Evolutionary conservation across 2,113 vertebrate genomes (phyloP).

Genomic region (Drymodes brunneopygia): DNA sequence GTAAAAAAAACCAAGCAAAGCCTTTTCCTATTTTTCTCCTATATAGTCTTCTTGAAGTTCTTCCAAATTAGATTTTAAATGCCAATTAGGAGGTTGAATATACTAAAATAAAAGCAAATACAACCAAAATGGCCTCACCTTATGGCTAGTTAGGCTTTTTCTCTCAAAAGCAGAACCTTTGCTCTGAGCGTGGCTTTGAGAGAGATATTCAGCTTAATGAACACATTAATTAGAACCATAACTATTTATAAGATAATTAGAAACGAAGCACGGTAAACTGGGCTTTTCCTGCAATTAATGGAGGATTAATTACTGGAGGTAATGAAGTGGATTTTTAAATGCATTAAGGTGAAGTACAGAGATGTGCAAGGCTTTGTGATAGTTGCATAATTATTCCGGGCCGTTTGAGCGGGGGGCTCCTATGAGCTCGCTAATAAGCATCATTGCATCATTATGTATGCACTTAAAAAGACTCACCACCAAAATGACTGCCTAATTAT

Average conservation of each 20-base stretch:
- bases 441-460: conserved; percentile 98
- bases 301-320: conserved; percentile 99
- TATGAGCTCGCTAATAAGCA: conserved; percentile 96
- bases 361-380: conserved; percentile 98
- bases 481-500: conserved; percentile 99
- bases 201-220: conserved; percentile 99
- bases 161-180: conserved; percentile 91
- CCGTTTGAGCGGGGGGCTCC: conserved; percentile 90
- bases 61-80: conserved; percentile 99
- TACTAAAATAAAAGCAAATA: conserved; percentile 99
- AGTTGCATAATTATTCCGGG: conserved; percentile 97
- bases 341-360: conserved; percentile 99
- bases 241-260: conserved; percentile 99
- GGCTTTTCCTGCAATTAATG: conserved; percentile 99
- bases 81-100: conserved; percentile 99
- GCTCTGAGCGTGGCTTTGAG: conserved; percentile 98
- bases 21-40: conserved; percentile 73
- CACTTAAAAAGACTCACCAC: conserved; percentile 99
- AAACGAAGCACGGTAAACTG: conserved; percentile 98
- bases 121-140: conserved; percentile 98
- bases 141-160: conserved; percentile 98
- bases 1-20: conserved; percentile 18
- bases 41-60: conserved; percentile 97
- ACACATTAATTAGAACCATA: conserved; percentile 99
- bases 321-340: conserved; percentile 99